phyloP scores from a whole-genome alignment of 2,113 vertebrate species.

The Ictalurus punctatus region DNA sequence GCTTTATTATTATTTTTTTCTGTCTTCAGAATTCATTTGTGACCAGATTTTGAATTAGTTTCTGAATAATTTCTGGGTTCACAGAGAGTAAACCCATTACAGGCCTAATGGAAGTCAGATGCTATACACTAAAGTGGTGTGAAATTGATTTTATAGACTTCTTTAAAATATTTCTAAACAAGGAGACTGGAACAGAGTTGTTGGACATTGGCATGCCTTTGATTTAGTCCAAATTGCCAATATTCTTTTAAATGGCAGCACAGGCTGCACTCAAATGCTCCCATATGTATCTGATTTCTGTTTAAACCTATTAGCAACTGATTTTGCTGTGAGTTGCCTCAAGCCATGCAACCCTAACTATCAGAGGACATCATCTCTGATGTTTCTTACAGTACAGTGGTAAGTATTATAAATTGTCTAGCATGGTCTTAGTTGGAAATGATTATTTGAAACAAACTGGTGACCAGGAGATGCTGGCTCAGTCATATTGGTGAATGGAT shows the following conservation, averaged over 20 bases:
- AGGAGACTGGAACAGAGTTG: not conserved
- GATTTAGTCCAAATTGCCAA: not conserved
- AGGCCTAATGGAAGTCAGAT: slow-evolving; percentile 37
- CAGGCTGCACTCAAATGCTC: not conserved
- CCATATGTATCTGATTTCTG: slow-evolving; percentile 6
- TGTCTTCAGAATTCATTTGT: slow-evolving; percentile 2
- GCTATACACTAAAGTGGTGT: not conserved
- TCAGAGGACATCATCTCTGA: not conserved
- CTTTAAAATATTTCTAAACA: slow-evolving; percentile 8
- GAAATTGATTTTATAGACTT: slow-evolving; percentile 39
- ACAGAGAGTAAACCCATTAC: not conserved
- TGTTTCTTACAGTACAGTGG: not conserved
- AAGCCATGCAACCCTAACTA: not conserved
- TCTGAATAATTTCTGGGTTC: not conserved
- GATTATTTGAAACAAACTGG: not conserved
- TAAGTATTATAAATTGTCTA: not conserved
- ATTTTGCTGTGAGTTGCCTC: not conserved
- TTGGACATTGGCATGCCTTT: not conserved
- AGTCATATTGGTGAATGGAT: not conserved
- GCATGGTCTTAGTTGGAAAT: not conserved
- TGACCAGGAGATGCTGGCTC: not conserved
- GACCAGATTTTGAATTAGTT: slow-evolving; percentile 5
- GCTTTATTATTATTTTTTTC: too few species aligned
- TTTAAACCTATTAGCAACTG: not conserved
- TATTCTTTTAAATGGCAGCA: not conserved